Evolutionary conservation across 2,888 invertebrate genomes (phyloP), one percentile per base, ranked within the genome.

Genomic region (Onthophagus sagittarius): DNA sequence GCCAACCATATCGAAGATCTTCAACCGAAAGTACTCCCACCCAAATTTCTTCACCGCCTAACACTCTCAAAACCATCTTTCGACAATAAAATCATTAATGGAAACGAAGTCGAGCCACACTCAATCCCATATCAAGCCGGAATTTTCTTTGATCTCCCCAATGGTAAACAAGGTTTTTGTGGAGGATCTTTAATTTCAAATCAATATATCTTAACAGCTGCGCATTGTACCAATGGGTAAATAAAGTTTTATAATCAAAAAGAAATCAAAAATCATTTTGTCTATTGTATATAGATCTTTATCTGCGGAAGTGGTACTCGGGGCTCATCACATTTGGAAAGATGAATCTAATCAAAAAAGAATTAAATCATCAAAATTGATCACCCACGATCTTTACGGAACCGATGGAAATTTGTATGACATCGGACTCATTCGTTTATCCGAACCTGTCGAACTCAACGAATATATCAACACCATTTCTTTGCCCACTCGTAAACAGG

Each of bases 141-240:
- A 15, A 65, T 77, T 13, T 72, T 77, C 15, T 71, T 77, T 70
- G 76, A 75, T 70, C 64, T 15, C 11, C 63, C 70, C 4, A 70
- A 32, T 13, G 84, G 85, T 74, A 75, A 86, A 14, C 62, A 62
- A 32, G 87, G 87, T 0, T 88, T 88, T 82, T 88, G 88, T 75
- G 88, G 88, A 0, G 88, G 87, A 0, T 84, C 87, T 0, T 82
- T 88, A 13, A 78, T 88, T 5, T 83, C 85, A 73, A 82, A 78
- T 5, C 83, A 86, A 75, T 88, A 87, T 86, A 84, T 88, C 70
- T 78, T 88, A 64, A 88, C 88, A 0, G 88, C 88, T 0, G 88
- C 88, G 0, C 88, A 88, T 79, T 88, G 88, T 15, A 64, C 13
- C 13, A 23, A 23, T 23, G 23, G 39, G 11, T 53, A 9, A 53